Evolutionary conservation across 2,113 vertebrate species (phyloP).

Genomic region (Rissa tridactyla): DNA sequence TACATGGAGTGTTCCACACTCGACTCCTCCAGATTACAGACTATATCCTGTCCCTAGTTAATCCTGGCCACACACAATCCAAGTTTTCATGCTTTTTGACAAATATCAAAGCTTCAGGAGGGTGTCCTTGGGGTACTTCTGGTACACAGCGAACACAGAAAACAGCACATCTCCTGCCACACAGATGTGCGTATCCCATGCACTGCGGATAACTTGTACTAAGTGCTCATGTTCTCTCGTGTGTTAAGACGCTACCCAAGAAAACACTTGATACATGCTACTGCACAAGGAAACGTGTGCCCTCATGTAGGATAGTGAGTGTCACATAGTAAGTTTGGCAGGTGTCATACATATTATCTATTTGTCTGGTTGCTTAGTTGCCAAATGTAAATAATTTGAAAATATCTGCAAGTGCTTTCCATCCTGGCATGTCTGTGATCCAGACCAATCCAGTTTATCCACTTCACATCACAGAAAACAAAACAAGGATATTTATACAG

Average conservation of each 20-base stretch:
- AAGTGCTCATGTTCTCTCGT: neutral
- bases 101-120: slow-evolving; percentile 53
- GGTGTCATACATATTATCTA: slow-evolving; percentile 33
- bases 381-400: slow-evolving; percentile 41
- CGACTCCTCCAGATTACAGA: slow-evolving; percentile 33
- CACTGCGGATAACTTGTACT: neutral
- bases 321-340: neutral
- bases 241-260: neutral
- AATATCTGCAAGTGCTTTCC: slow-evolving; percentile 35
- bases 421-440: slow-evolving; percentile 29
- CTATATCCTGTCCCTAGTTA: slow-evolving; percentile 48
- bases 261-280: neutral
- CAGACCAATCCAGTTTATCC: slow-evolving; percentile 58
- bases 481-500: slow-evolving; percentile 74
- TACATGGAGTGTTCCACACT: slow-evolving; percentile 5
- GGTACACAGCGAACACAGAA: neutral
- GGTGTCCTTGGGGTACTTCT: slow-evolving; percentile 18
- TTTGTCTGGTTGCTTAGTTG: slow-evolving; percentile 35
- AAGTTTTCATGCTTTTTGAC: slow-evolving; percentile 27
- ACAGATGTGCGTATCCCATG: neutral
- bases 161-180: neutral
- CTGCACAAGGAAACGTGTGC: neutral
- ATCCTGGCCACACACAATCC: slow-evolving; percentile 53
- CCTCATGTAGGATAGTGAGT: neutral
- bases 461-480: slow-evolving; percentile 68